These are phyloP conservation scores for Galbula dea DNA, from an alignment of 2,113 vertebrate genomes.

Conservation along the genomic window DNA sequence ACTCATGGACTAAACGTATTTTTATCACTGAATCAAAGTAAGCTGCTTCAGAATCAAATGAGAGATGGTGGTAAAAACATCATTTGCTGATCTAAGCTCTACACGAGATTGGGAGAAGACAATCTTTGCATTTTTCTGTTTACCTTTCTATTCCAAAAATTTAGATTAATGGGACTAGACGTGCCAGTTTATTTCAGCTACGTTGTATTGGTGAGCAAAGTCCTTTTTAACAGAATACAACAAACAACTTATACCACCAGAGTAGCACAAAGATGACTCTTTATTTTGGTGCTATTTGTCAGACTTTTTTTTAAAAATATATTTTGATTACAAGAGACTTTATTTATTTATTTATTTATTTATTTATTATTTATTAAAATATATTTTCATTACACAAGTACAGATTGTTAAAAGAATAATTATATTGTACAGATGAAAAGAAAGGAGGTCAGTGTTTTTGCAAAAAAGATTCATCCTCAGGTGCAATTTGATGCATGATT, in stretches of 20 bases:
- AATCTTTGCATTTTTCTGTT: background rate
- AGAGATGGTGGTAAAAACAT: background rate
- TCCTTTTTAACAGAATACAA: background rate
- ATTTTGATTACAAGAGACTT: background rate
- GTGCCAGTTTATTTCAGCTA: background rate
- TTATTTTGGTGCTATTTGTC: background rate
- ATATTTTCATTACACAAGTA: background rate
- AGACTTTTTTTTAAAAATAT: background rate
- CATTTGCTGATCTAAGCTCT: background rate
- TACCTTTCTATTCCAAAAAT: background rate
- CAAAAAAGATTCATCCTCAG: background rate
- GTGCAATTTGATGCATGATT: constrained; percentile 13
- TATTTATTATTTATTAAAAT: no score
- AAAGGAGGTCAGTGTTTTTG: background rate
- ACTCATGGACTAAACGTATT: background rate
- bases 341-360: no score
- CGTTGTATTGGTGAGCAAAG: background rate
- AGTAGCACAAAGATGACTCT: background rate
- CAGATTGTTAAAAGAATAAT: background rate
- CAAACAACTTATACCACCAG: background rate
- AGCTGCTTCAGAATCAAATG: background rate
- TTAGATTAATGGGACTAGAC: background rate
- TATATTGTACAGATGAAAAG: background rate
- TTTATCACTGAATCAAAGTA: background rate
- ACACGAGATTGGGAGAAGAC: background rate